Evolutionary conservation across 2,113 vertebrate genomes (phyloP).

Genomic region (Ophthalmolycus amberensis): DNA sequence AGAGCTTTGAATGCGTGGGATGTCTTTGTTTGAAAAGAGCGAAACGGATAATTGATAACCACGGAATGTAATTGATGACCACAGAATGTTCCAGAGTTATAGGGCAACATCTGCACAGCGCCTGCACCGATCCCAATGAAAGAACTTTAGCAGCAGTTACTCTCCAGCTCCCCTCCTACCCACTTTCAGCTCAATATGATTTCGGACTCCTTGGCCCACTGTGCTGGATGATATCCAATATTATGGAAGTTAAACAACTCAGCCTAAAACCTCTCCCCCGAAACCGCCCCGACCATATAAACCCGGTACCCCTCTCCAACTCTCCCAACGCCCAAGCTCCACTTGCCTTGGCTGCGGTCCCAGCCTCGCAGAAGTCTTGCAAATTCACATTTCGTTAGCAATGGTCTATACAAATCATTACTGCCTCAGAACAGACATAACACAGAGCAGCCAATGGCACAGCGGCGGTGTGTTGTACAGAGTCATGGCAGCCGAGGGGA

Average conservation of each 20-base stretch:
- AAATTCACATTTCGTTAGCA: constrained; percentile 63
- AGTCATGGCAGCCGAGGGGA: constrained; percentile 40
- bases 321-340: constrained; percentile 46
- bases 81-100: constrained; percentile 85
- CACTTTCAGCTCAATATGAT: constrained; percentile 36
- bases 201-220: constrained; percentile 53
- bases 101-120: constrained; percentile 84
- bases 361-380: constrained; percentile 40
- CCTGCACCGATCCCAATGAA: constrained; percentile 54
- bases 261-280: constrained; percentile 44
- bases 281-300: constrained; percentile 51
- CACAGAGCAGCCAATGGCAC: constrained; percentile 64
- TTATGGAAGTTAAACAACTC: constrained; percentile 59
- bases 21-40: constrained; percentile 76
- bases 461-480: constrained; percentile 39
- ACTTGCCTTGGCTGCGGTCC: constrained; percentile 37
- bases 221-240: constrained; percentile 61
- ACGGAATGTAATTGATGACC: constrained; percentile 85
- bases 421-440: constrained; percentile 69
- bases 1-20: constrained; percentile 65
- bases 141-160: constrained; percentile 24
- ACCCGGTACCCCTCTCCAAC: constrained; percentile 58
- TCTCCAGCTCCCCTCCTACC: constrained; percentile 36
- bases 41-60: constrained; percentile 81
- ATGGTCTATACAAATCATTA: constrained; percentile 62